Conservation (phyloP, 2,113 vertebrate species). For the Pandion haliaetus region DNA sequence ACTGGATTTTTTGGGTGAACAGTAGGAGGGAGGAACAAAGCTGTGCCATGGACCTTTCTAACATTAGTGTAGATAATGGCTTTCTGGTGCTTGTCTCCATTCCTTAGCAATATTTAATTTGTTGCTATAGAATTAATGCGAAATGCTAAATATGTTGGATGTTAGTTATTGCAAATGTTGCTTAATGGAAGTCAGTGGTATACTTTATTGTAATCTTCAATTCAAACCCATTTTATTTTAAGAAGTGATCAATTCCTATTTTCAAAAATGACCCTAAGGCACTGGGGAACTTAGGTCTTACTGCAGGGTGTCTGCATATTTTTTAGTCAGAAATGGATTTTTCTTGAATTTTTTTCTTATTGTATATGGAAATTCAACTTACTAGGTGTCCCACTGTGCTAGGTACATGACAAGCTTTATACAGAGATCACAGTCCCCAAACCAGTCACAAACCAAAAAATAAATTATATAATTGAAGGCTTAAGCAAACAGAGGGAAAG, state of each 20-base stretch:
- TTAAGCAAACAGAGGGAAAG: neutral
- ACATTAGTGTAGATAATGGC: neutral
- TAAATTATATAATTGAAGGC: neutral
- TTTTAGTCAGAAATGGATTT: neutral
- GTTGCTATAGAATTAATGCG: neutral
- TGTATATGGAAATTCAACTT: neutral
- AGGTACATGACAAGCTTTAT: neutral
- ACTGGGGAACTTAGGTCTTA: neutral
- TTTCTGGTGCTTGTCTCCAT: neutral
- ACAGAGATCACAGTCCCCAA: neutral
- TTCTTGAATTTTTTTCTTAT: neutral
- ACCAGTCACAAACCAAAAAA: neutral
- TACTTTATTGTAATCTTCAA: neutral
- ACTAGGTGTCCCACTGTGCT: neutral
- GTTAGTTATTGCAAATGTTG: neutral
- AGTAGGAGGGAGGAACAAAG: neutral
- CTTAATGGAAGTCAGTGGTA: neutral
- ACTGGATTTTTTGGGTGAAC: neutral
- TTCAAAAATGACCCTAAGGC: neutral
- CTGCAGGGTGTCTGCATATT: neutral
- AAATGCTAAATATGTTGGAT: neutral
- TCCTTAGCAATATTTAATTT: neutral
- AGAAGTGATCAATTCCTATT: neutral
- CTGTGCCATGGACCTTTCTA: neutral
- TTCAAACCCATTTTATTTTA: neutral